phyloP scores from a whole-genome alignment of 2,888 invertebrate genomes.

The Drosophila parthenogenetica region DNA sequence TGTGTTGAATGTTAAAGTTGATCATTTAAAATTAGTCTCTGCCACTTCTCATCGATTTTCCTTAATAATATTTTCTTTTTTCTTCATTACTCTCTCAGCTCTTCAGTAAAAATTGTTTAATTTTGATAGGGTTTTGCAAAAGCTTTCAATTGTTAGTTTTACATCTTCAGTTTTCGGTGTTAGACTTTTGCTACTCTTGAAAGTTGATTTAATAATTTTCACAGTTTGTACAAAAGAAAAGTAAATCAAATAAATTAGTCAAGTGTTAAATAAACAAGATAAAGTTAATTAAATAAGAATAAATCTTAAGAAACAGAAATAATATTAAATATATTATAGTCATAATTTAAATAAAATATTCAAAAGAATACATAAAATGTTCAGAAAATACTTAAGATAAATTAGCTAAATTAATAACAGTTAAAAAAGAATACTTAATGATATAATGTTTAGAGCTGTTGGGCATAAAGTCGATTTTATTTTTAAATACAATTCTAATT shows the following conservation, averaged over 20 bases:
- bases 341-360: not conserved
- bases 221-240: slow-evolving; percentile 49
- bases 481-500: too few relatives aligned
- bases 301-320: not conserved
- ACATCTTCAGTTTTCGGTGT: slow-evolving; percentile 53
- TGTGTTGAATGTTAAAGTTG: slow-evolving; percentile 10
- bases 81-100: not conserved
- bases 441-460: too few relatives aligned
- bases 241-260: slow-evolving; percentile 47
- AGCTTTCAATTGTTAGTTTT: slow-evolving; percentile 67
- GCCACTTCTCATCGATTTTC: slow-evolving; percentile 3
- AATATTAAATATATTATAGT: not conserved
- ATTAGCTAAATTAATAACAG: too few relatives aligned
- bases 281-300: not conserved
- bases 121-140: slow-evolving; percentile 74
- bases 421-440: too few relatives aligned
- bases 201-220: slow-evolving; percentile 41
- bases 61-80: not conserved
- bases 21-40: slow-evolving; percentile 7
- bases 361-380: not conserved
- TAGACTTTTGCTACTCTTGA: slow-evolving; percentile 61
- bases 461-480: too few relatives aligned
- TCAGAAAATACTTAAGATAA: too few relatives aligned
- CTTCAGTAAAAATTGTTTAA: slow-evolving; percentile 76
- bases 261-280: slow-evolving; percentile 19